Evolutionary conservation across 1,140 invertebrate genomes (phyloP).

Genomic region (Octopus bimaculoides): DNA sequence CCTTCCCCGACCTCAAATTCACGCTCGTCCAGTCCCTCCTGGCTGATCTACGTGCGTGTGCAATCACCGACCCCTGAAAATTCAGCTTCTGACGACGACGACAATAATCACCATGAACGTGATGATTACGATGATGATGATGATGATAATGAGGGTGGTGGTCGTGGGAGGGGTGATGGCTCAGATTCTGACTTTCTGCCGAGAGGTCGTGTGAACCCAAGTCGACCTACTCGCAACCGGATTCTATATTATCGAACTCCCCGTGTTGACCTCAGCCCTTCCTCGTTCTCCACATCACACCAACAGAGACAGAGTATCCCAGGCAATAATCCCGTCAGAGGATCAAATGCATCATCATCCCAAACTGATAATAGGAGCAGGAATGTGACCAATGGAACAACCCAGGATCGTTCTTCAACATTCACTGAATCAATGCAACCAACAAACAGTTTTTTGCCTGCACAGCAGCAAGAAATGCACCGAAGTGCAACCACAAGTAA

Average conservation of each 20-base stretch:
- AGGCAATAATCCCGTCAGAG: not conserved
- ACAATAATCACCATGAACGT: not conserved
- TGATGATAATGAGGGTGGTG: slow-evolving; percentile 1
- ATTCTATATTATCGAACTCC: not conserved
- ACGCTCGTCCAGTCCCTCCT: not conserved
- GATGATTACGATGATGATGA: slow-evolving; percentile 17
- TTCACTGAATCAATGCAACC: not conserved
- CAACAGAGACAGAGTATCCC: not conserved
- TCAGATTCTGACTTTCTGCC: not conserved
- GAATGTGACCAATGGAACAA: not conserved
- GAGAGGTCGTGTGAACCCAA: not conserved
- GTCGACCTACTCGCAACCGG: not conserved
- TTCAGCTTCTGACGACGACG: slow-evolving; percentile 10
- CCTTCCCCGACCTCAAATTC: slow-evolving; percentile 13
- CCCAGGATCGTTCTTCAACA: not conserved
- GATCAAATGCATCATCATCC: not conserved
- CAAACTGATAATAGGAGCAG: not conserved
- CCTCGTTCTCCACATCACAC: not conserved
- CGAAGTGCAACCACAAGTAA: not conserved
- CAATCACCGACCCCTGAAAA: slow-evolving; percentile 4
- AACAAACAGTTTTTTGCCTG: too few relatives aligned
- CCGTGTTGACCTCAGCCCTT: not conserved
- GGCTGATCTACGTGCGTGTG: not conserved
- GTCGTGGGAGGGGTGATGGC: slow-evolving; percentile 14
- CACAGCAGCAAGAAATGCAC: not conserved